Evolutionary conservation across 2,113 vertebrate species (phyloP).

Genomic region (Daphoenositta chrysoptera): DNA sequence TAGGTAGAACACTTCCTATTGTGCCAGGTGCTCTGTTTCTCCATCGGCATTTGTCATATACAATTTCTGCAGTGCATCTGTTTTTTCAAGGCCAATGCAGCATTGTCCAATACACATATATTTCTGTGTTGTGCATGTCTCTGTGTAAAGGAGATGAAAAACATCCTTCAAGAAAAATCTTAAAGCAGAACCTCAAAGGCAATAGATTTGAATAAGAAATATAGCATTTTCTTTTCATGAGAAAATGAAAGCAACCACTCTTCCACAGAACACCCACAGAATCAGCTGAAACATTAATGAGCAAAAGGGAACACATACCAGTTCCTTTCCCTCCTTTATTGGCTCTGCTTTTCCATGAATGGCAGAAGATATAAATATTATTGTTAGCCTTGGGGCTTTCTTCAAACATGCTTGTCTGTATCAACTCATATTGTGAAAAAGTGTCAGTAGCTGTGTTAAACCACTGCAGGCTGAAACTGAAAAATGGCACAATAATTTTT

Average conservation of each 20-base stretch:
- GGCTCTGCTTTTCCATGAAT: constrained; percentile 53
- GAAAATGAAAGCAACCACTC: constrained; percentile 61
- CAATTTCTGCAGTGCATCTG: neutral
- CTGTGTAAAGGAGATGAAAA: constrained; percentile 43
- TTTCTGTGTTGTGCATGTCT: neutral
- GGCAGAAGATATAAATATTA: constrained; percentile 70
- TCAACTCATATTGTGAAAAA: constrained; percentile 64
- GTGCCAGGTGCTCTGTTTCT: neutral
- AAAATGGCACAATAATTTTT: constrained; percentile 69
- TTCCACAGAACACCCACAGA: constrained; percentile 51
- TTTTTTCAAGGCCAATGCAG: neutral
- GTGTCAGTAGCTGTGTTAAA: constrained; percentile 55
- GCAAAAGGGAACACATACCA: constrained; percentile 28
- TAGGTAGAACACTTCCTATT: neutral
- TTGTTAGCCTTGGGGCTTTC: constrained; percentile 63
- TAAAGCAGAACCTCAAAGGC: constrained; percentile 34
- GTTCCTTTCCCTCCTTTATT: constrained; percentile 56
- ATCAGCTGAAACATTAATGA: constrained; percentile 64
- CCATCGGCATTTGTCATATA: neutral
- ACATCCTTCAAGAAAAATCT: constrained; percentile 29
- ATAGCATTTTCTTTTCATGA: constrained; percentile 22
- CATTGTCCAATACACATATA: neutral
- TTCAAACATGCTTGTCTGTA: constrained; percentile 68
- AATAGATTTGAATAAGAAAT: constrained; percentile 46
- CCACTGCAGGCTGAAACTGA: constrained; percentile 58